Evolutionary conservation across 2,113 vertebrate species (phyloP).

Genomic region (Carettochelys insculpta): DNA sequence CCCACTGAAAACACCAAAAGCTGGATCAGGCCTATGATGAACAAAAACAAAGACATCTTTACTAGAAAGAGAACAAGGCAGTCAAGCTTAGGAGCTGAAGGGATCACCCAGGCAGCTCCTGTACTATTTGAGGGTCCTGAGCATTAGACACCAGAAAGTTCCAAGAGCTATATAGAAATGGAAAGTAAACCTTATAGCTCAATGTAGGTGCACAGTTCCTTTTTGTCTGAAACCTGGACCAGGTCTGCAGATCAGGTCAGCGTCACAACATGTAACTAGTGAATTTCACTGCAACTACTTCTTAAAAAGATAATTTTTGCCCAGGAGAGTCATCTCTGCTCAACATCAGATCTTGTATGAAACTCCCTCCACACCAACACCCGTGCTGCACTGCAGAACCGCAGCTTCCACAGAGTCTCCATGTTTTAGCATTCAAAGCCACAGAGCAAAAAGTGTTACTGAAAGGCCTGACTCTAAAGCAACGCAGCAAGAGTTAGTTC

Average conservation of each 20-base stretch:
- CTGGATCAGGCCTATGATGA: not conserved
- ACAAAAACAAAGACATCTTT: not conserved
- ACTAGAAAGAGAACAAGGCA: not conserved
- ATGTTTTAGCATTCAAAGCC: not conserved
- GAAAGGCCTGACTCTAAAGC: not conserved
- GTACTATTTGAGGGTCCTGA: not conserved
- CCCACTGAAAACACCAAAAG: not conserved
- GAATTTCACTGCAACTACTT: not conserved
- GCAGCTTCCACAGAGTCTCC: not conserved
- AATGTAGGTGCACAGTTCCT: not conserved
- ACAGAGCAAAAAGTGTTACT: not conserved
- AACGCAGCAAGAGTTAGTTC: not conserved
- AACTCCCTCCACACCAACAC: not conserved
- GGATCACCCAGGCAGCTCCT: not conserved
- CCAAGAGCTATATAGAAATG: not conserved
- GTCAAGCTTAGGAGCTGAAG: not conserved
- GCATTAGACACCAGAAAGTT: not conserved
- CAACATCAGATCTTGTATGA: not conserved
- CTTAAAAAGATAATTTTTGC: not conserved
- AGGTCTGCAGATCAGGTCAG: not conserved
- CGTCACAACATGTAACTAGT: not conserved
- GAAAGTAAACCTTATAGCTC: not conserved
- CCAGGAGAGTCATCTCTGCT: not conserved
- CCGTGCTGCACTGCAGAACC: accelerated
- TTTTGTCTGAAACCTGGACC: accelerated